Percentiles rank a stretch among this genome's conserved stretches.
phyloP scores from a whole-genome alignment of 2,113 vertebrate genomes.

The Amia ocellicauda region DNA sequence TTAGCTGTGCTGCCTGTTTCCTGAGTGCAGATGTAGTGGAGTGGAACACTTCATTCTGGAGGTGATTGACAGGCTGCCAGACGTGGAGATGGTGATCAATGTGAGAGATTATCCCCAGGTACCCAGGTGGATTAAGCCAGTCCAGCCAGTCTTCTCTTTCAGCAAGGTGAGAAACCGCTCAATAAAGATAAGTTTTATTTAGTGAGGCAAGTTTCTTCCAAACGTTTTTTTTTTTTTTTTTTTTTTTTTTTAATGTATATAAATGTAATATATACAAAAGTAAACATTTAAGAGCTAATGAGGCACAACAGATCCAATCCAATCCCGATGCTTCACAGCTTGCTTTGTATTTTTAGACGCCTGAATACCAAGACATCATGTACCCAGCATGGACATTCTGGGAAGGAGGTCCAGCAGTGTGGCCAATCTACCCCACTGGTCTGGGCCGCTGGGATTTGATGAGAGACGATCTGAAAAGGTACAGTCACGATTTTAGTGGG shows the following conservation, averaged over 20 bases:
- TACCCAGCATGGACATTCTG: slow-evolving; percentile 98
- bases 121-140: slow-evolving; percentile 81
- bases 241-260: background rate
- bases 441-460: slow-evolving; percentile 96
- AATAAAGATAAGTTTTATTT: background rate
- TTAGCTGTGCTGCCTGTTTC: background rate
- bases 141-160: slow-evolving; percentile 88
- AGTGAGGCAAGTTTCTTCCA: too few relatives aligned
- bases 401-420: slow-evolving; percentile 97
- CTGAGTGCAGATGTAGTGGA: slow-evolving; percentile 79
- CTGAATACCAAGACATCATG: slow-evolving; percentile 93
- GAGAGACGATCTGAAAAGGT: slow-evolving; percentile 86
- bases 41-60: slow-evolving; percentile 91
- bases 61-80: slow-evolving; percentile 77
- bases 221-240: background rate
- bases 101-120: slow-evolving; percentile 95
- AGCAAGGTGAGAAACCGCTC: slow-evolving; percentile 80
- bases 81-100: slow-evolving; percentile 92
- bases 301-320: background rate
- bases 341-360: slow-evolving; percentile 65
- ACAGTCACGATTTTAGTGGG: slow-evolving; percentile 24
- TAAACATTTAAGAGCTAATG: background rate
- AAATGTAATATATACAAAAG: background rate
- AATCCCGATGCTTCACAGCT: background rate
- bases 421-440: slow-evolving; percentile 96